Conservation (phyloP, 2,797 vertebrate genomes). For the Oreochromis grahami region DNA sequence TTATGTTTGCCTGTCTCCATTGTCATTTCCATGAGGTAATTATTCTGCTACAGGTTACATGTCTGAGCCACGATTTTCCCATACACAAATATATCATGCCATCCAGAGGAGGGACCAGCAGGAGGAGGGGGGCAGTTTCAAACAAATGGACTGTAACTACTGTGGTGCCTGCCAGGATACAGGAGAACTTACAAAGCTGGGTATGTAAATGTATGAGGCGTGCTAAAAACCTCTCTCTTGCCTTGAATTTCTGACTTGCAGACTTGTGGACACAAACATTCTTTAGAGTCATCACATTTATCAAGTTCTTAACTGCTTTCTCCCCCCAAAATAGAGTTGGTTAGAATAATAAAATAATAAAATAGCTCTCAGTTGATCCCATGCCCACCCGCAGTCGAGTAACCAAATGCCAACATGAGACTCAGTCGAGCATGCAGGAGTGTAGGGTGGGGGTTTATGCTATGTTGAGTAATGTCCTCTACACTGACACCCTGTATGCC, state of each 20-base stretch:
- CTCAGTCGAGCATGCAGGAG: not conserved
- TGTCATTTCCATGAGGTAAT: not conserved
- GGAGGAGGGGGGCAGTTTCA: not conserved
- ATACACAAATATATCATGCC: not conserved
- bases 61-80: not conserved
- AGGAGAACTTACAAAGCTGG: not conserved
- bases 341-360: not conserved
- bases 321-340: not conserved
- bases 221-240: not conserved
- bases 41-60: not conserved
- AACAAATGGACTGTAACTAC: conserved; percentile 81
- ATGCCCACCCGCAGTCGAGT: not conserved
- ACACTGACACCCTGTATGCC: not conserved
- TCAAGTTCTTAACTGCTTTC: not conserved
- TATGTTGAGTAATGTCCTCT: not conserved
- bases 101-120: not conserved
- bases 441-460: not conserved
- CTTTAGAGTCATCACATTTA: not conserved
- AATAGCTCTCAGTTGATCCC: not conserved
- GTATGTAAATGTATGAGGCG: not conserved
- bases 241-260: not conserved
- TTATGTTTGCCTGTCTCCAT: not conserved
- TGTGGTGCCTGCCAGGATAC: conserved; percentile 59
- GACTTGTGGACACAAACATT: not conserved
- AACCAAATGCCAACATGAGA: not conserved